Evolutionary conservation across 2,797 vertebrate genomes (phyloP), one percentile per base, ranked within the genome.

Genomic region (Acipenser transmontanus): DNA sequence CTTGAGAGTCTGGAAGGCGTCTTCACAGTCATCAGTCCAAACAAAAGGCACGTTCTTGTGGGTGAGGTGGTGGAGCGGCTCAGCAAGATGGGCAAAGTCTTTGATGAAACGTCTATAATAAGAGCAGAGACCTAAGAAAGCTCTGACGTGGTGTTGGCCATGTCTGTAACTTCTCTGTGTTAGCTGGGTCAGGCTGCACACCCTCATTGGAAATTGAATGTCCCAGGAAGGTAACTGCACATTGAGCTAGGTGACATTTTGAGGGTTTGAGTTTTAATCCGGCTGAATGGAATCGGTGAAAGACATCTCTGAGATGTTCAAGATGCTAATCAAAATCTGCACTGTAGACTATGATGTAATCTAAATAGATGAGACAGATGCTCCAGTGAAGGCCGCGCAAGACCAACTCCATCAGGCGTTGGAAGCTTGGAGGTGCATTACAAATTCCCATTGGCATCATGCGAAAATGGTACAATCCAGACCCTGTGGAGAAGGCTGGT

Each of bases 391-490:
- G 17, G 14, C 70, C 69, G 8, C 13, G 13, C 2, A 73, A 63
- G 8, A 20, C 66, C 5, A 71, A 10, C 47, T 71, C 66, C 62
- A 67, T 71, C 11, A 71, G 34, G 8, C 47, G 47, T 34, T 64
- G 51, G 49, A 68, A 68, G 4, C 50, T 64, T 1, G 67, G 47
- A 52, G 61, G 69, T 8, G 66, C 52, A n/a, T 68, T 68, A 2
- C n/a, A 60, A 2, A 68, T 12, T 12, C 65, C 65, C 69, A 70
- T 63, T 8, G 69, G 64, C 65, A 76, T 71, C 17, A n/a, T 61
- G 1, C 7, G 6, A 10, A 52, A 70, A 2, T 63, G 69, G 48
- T 65, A 66, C 7, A 63, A 12, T 1, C 65, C 65, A 4, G 49
- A 9, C n/a, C 69, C 65, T 0, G 65, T 67, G 8, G 13, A 65